These are phyloP conservation scores for Drosophila grimshawi DNA, from an alignment of 1,140 invertebrate genomes.

Conservation along the genomic window DNA sequence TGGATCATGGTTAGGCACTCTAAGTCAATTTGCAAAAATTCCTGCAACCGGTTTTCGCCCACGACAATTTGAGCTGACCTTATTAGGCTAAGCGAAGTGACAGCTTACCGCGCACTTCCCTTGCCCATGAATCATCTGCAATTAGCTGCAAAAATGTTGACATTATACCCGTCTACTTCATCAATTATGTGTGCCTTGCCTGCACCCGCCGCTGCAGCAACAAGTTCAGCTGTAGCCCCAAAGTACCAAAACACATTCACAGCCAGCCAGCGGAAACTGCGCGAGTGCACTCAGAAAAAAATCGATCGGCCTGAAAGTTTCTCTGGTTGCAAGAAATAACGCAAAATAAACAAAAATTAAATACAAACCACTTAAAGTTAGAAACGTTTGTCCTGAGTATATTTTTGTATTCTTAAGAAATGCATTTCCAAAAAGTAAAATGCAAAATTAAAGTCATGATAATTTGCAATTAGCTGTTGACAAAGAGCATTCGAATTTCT, in stretches of 20 bases:
- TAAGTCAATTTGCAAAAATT: neutral
- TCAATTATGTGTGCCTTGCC: constrained; percentile 40
- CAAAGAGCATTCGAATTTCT: too few species aligned
- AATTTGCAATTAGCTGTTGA: too few species aligned
- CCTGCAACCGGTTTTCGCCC: neutral
- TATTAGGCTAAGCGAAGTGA: constrained; percentile 28
- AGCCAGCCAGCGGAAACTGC: neutral
- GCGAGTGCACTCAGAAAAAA: neutral
- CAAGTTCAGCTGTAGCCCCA: constrained; percentile 22
- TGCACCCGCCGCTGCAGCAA: constrained; percentile 1
- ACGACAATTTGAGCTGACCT: constrained; percentile 15
- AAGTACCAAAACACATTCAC: constrained; percentile 3
- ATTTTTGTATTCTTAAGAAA: too few species aligned
- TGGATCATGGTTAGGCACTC: too few species aligned
- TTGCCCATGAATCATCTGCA: constrained; percentile 14
- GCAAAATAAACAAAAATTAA: too few species aligned
- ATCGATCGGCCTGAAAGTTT: too few species aligned
- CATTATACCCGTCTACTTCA: constrained; percentile 41
- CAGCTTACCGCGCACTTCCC: neutral
- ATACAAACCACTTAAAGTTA: too few species aligned
- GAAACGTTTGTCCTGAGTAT: too few species aligned
- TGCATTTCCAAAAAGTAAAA: too few species aligned
- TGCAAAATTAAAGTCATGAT: too few species aligned
- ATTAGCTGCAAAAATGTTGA: constrained; percentile 51
- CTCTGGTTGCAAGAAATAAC: too few species aligned